Evolutionary conservation across 2,888 invertebrate species (phyloP), one percentile per base, ranked within the genome.

Genomic region (Acanthosepion esculentum): DNA sequence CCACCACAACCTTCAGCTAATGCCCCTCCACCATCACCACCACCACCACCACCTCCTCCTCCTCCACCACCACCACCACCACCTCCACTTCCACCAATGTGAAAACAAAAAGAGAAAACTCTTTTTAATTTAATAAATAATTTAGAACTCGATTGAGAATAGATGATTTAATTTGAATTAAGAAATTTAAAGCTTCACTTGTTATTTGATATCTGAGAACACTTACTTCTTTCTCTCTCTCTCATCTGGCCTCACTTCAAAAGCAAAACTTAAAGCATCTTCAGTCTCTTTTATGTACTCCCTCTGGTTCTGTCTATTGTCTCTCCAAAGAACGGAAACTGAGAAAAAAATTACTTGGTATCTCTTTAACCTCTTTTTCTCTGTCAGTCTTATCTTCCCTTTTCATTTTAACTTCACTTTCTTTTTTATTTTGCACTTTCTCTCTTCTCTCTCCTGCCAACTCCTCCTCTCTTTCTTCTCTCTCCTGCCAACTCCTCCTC

Each of bases 1-100:
- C 96, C 96, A 50, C 96, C 96, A 50, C 95, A 95, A 3, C 94
- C 95, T 48, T 95, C 95, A 33, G 95, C 95, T 26, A 95, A 95
- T 5, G 95, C 96, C 6, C 95, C 95, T 18, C 96, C 96, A 29
- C 96, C 96, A 0, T 95, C 95, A 18, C 95, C 95, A 10, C 95
- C 95, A 3, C 95, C 95, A 20, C 95, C 95, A 20, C 96, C 96
- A n/a, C 96, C 96, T 0, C 95, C 95, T 12, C 95, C 95, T 5
- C 95, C 95, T 0, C 95, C 95, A 55, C 95, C 95, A 20, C 95
- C 95, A 23, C 95, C 95, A 0, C 95, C 95, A 4, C 95, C 95
- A 55, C 95, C 95, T 26, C 95, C 95, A 23, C 95, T 95, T 5
- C 95, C 95, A 33, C 95, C 95, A 53, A 94, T 95, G 95, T 95